A percentile compares a stretch with the other conserved stretches of the same genome.
Evolutionary conservation across 1,140 invertebrate species (phyloP).

Genomic region (Chironomus striatipennis): DNA sequence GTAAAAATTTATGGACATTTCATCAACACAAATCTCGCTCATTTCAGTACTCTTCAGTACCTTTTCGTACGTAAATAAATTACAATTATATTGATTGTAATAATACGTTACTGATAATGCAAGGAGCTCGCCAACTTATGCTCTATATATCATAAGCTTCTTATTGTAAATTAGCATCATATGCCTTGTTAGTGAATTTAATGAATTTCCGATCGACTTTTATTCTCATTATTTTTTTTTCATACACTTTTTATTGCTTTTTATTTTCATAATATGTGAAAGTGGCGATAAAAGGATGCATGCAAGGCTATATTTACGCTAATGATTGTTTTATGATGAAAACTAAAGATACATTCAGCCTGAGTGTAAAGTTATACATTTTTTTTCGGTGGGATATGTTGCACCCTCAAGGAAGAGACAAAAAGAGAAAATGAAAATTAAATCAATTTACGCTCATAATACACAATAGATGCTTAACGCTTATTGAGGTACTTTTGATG

Average conservation of each 20-base stretch:
- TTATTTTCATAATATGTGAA: not conserved
- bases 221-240: too few relatives aligned
- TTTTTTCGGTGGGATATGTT: not conserved
- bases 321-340: not conserved
- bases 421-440: constrained; percentile 1
- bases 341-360: not conserved
- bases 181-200: not conserved
- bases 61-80: not conserved
- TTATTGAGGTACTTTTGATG: too few relatives aligned
- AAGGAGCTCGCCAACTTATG: not conserved
- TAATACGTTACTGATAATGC: not conserved
- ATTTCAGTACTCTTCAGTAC: not conserved
- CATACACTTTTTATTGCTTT: too few relatives aligned
- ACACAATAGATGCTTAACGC: too few relatives aligned
- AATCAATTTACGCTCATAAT: not conserved
- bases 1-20: too few relatives aligned
- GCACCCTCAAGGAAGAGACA: not conserved
- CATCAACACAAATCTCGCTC: not conserved
- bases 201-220: too few relatives aligned
- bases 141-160: not conserved
- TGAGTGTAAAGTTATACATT: not conserved
- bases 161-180: not conserved
- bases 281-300: constrained; percentile 5
- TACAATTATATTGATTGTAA: not conserved
- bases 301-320: not conserved